Evolutionary conservation across 2,113 vertebrate species (phyloP), one percentile per base, ranked within the genome.

Genomic region (Lepidothrix coronata): DNA sequence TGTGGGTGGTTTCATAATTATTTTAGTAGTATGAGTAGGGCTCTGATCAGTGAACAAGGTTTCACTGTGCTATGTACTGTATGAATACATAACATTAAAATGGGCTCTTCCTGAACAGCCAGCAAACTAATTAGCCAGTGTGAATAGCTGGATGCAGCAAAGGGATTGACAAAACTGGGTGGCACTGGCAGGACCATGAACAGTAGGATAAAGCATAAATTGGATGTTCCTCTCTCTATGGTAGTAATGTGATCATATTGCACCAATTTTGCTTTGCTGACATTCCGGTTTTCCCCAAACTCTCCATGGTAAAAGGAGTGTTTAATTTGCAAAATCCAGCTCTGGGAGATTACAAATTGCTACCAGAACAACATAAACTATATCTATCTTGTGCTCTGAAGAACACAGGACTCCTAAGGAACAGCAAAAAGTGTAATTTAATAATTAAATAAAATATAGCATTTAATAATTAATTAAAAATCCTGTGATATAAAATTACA

Each of bases 1-100:
- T 10, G 65, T 89, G 76, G 72, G 76, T 93, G 88, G 63, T 94
- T 62, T 83, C 18, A 15, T 92, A 71, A 75, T 96, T 95, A 75
- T 75, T 87, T 95, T 49, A 75, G 63, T 88, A 25, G 46, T 59
- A 70, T 51, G 27, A 55, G 23, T 51, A 59, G 41, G n/a, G 22
- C 35, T 78, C 31, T 85, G 89, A 81, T 65, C 43, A 63, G 43
- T 66, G 55, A 91, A 81, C 52, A 81, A 8, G 31, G 46, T 89
- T 97, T 70, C 63, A 59, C 65, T 90, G 39, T 87, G 48, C 48
- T 92, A 0, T 35, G 27, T 54, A 67, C 41, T 28, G 4, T 35
- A 55, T 23, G 33, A 58, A 63, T 37, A 24, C 33, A 23, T 35
- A 65, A 59, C 17, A 76, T 79, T 90, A 71, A 88, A 96, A 77